Evolutionary conservation across 2,888 invertebrate genomes (phyloP).

Genomic region (Callimorpha dominula): DNA sequence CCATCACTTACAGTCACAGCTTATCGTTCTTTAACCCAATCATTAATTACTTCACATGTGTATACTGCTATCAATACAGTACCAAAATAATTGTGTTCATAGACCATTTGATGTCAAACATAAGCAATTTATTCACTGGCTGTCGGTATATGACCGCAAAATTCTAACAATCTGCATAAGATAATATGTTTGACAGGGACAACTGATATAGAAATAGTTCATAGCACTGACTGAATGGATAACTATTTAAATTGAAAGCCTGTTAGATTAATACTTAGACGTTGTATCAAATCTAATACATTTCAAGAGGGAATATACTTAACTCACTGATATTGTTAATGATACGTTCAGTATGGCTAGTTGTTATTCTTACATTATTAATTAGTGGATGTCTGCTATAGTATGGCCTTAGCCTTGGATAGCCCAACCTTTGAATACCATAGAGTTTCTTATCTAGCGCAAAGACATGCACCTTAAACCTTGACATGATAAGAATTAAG

Average conservation of each 20-base stretch:
- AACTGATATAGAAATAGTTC: slow-evolving; percentile 53
- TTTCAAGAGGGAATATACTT: slow-evolving; percentile 31
- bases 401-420: slow-evolving; percentile 32
- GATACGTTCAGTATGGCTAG: slow-evolving; percentile 13
- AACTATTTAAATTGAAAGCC: slow-evolving; percentile 62
- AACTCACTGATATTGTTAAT: slow-evolving; percentile 30
- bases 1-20: neutral
- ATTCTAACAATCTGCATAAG: slow-evolving; percentile 52
- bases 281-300: slow-evolving; percentile 41
- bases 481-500: slow-evolving; percentile 34
- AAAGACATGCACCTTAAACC: slow-evolving; percentile 25
- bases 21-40: slow-evolving; percentile 31
- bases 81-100: slow-evolving; percentile 45
- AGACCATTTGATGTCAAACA: slow-evolving; percentile 49
- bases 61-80: slow-evolving; percentile 30
- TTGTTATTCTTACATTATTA: slow-evolving; percentile 24
- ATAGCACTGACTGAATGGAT: slow-evolving; percentile 57
- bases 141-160: slow-evolving; percentile 34
- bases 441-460: slow-evolving; percentile 23
- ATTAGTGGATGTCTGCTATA: slow-evolving; percentile 26
- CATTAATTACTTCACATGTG: slow-evolving; percentile 38
- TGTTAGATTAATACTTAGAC: slow-evolving; percentile 47
- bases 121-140: slow-evolving; percentile 52
- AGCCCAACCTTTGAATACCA: slow-evolving; percentile 33
- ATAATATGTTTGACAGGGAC: slow-evolving; percentile 44